phyloP scores from a whole-genome alignment of 1,140 invertebrate species.

The Panulirus ornatus region DNA sequence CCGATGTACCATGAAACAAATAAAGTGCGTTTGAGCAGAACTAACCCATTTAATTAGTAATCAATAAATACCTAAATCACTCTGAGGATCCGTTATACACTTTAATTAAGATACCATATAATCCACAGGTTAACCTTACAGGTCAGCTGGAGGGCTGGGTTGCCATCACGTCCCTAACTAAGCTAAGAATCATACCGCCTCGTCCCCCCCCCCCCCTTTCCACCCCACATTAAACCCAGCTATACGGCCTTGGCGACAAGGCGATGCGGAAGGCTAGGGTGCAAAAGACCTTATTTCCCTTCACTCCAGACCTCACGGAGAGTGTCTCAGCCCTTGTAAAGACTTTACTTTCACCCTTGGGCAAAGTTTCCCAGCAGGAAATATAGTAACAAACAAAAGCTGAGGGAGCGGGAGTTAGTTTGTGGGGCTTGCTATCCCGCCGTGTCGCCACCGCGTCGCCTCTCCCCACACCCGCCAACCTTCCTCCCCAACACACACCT shows the following conservation, averaged over 20 bases:
- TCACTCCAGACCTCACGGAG: background rate
- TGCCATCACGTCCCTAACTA: background rate
- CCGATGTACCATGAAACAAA: too few species aligned
- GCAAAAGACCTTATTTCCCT: background rate
- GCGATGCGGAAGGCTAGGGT: background rate
- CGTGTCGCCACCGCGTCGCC: constrained; percentile 59
- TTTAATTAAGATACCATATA: too few species aligned
- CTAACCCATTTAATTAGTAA: too few species aligned
- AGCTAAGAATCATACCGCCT: background rate
- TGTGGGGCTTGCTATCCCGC: constrained; percentile 55
- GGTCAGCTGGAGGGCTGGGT: background rate
- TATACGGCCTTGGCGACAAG: background rate
- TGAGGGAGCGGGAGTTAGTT: constrained; percentile 37
- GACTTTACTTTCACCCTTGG: background rate
- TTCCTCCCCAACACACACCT: background rate
- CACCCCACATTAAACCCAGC: background rate
- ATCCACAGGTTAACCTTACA: too few species aligned
- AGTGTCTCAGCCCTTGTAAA: background rate
- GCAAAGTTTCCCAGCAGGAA: background rate
- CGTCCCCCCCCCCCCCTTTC: too few species aligned
- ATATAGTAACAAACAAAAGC: constrained; percentile 58
- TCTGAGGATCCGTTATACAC: too few species aligned
- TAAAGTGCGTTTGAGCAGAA: too few species aligned
- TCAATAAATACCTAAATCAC: too few species aligned
- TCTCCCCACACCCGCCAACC: constrained; percentile 17